Conservation (phyloP, 1,140 invertebrate genomes). For the Cotesia vestalis region DNA sequence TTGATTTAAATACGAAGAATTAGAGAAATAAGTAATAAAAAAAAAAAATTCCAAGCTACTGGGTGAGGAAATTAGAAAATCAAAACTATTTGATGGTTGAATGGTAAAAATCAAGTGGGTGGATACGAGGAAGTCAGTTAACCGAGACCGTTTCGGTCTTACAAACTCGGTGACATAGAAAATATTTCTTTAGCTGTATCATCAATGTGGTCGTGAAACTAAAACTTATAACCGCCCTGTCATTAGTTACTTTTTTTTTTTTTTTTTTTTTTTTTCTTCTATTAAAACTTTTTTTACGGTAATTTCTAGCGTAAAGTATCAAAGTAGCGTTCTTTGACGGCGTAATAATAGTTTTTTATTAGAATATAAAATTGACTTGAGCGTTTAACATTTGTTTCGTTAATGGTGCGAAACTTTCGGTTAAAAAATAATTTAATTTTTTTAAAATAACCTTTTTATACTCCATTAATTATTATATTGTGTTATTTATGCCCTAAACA, state of each 20-base stretch:
- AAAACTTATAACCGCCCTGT: conserved; percentile 25
- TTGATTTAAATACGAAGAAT: too few relatives aligned
- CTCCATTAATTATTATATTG: too few relatives aligned
- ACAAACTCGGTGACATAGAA: conserved; percentile 49
- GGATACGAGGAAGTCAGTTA: conserved; percentile 36
- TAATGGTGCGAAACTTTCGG: too few relatives aligned
- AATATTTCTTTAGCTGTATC: conserved; percentile 38
- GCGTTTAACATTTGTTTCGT: too few relatives aligned
- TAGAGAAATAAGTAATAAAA: not conserved
- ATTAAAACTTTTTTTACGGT: too few relatives aligned
- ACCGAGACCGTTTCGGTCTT: conserved; percentile 44
- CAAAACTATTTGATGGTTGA: not conserved
- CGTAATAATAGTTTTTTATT: too few relatives aligned
- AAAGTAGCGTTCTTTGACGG: too few relatives aligned
- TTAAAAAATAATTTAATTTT: too few relatives aligned
- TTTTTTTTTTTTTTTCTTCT: not conserved
- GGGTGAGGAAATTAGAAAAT: not conserved
- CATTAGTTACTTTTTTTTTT: conserved; percentile 14
- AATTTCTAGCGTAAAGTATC: too few relatives aligned
- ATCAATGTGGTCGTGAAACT: conserved; percentile 42
- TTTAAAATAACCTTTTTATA: too few relatives aligned
- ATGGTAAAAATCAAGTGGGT: conserved; percentile 25
- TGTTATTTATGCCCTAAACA: too few relatives aligned
- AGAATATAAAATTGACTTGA: too few relatives aligned
- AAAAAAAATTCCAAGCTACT: not conserved